Percentiles rank a stretch among this genome's conserved stretches.
Conservation (phyloP, 2,113 vertebrate genomes). For the Hucho hucho region DNA sequence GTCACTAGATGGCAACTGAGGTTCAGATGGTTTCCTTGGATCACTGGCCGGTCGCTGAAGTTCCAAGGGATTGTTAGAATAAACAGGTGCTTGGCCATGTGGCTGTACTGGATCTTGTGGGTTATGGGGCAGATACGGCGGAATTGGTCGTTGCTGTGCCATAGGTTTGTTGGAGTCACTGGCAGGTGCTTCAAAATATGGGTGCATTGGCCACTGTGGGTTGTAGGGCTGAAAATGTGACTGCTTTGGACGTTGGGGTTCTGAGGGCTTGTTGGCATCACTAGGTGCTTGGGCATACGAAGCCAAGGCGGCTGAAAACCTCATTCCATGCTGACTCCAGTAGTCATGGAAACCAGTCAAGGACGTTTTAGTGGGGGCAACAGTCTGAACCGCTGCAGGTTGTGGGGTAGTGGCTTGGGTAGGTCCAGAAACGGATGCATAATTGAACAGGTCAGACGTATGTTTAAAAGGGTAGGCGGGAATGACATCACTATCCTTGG, state of each 20-base stretch:
- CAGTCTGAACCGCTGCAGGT: background rate
- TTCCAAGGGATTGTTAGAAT: background rate
- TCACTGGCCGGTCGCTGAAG: background rate
- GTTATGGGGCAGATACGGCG: slow-evolving; percentile 4
- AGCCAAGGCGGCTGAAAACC: background rate
- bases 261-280: background rate
- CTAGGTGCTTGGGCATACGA: background rate
- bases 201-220: background rate
- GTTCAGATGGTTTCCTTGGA: background rate
- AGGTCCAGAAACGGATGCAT: background rate
- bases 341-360: background rate
- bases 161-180: background rate
- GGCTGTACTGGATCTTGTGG: background rate
- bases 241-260: background rate
- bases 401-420: background rate
- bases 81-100: background rate
- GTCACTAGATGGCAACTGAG: background rate
- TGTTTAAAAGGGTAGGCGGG: background rate
- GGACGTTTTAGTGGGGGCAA: background rate
- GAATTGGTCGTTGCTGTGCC: background rate
- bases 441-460: background rate
- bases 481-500: background rate
- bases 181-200: background rate
- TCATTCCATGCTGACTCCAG: background rate
- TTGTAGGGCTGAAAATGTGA: no score